phyloP scores from a whole-genome alignment of 1,140 invertebrate genomes.

The Formica selysi region DNA sequence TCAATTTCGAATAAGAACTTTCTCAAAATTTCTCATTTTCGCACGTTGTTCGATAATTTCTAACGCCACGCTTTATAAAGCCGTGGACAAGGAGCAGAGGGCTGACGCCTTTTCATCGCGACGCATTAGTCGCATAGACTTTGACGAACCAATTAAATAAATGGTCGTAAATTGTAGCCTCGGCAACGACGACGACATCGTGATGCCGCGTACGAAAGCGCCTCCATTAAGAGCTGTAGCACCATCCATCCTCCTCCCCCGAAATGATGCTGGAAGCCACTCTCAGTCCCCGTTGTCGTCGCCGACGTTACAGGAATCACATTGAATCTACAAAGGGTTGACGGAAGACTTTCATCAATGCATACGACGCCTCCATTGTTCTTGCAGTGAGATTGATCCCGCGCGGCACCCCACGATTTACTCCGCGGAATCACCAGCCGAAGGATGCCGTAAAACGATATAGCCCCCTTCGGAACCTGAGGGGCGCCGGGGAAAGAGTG shows the following conservation, averaged over 20 bases:
- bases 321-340: conserved; percentile 78
- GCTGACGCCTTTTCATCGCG: conserved; percentile 69
- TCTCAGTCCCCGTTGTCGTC: conserved; percentile 72
- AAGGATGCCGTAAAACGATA: conserved; percentile 55
- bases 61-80: neutral
- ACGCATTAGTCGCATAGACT: conserved; percentile 63
- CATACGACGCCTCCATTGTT: conserved; percentile 70
- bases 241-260: conserved; percentile 12
- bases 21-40: neutral
- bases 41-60: neutral
- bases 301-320: conserved; percentile 75
- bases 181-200: conserved; percentile 22
- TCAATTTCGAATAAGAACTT: no score
- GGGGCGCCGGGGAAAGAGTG: conserved; percentile 16
- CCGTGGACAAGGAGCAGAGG: neutral
- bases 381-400: conserved; percentile 71
- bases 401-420: conserved; percentile 29
- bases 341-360: conserved; percentile 78
- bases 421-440: conserved; percentile 25
- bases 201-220: conserved; percentile 54
- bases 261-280: conserved; percentile 64
- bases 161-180: conserved; percentile 76
- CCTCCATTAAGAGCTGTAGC: conserved; percentile 73
- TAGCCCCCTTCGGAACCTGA: conserved; percentile 14
- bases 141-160: conserved; percentile 80